Percentiles rank a stretch among this genome's conserved stretches.
phyloP scores from a whole-genome alignment of 2,888 invertebrate genomes.

The Theretra japonica region DNA sequence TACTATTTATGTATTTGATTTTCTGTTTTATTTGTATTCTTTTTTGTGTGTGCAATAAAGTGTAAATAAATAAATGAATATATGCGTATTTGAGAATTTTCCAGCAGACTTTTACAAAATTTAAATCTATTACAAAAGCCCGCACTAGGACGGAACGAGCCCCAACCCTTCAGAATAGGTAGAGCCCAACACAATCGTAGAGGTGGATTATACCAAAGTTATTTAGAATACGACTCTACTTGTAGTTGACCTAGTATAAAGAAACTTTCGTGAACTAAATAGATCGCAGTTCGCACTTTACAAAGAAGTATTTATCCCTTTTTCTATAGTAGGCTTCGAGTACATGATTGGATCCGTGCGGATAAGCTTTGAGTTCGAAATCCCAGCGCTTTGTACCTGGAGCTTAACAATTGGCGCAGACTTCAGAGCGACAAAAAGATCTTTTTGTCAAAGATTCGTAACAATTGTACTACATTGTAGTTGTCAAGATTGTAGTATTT shows the following conservation, averaged over 20 bases:
- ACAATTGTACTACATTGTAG: not conserved
- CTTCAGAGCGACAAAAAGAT: not conserved
- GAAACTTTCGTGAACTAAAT: not conserved
- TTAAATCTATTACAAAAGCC: no score
- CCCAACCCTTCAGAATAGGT: no score
- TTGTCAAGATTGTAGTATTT: not conserved
- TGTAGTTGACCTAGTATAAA: not conserved
- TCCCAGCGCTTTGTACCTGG: constrained; percentile 8
- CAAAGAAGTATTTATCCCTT: not conserved
- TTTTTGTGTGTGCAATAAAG: no score
- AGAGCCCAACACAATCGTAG: no score
- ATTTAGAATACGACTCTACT: not conserved
- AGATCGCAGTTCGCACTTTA: not conserved
- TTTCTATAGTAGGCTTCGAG: not conserved
- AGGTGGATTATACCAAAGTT: no score
- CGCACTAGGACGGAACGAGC: no score
- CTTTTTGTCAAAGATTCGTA: not conserved
- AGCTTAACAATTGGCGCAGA: not conserved
- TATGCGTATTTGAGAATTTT: no score
- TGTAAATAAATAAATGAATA: no score
- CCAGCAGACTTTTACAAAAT: no score
- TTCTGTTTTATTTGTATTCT: no score
- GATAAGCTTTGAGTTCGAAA: not conserved
- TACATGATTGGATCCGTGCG: not conserved
- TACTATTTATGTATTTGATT: no score